A percentile compares a stretch with the other conserved stretches of the same genome.
Conservation (phyloP, 2,113 vertebrate genomes). For the Gorsachius goisagi region DNA sequence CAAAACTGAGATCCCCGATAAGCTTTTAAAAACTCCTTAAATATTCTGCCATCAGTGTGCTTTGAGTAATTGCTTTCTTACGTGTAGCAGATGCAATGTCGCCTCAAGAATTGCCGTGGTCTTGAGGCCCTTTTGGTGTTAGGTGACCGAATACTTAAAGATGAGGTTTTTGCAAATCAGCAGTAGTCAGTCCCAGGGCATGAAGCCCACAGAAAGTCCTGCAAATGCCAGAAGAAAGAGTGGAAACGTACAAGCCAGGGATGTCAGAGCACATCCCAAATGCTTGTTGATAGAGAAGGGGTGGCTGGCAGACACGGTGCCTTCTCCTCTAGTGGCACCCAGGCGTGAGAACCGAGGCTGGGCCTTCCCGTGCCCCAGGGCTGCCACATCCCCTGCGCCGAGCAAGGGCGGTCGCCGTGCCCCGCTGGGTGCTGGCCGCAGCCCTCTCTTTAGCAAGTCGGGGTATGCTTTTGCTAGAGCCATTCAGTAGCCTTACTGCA, state of each 20-base stretch:
- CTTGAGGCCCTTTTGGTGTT: not conserved
- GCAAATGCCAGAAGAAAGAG: not conserved
- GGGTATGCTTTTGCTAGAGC: not conserved
- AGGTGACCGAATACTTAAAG: not conserved
- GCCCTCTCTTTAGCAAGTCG: not conserved
- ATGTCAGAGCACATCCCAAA: not conserved
- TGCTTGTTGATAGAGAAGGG: accelerated
- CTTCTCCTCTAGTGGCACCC: not conserved
- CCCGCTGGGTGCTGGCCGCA: accelerated
- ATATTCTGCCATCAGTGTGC: not conserved
- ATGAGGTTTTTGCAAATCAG: not conserved
- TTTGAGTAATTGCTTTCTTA: not conserved
- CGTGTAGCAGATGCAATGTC: not conserved
- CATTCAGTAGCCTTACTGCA: not conserved
- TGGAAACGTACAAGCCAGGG: not conserved
- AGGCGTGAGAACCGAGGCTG: accelerated
- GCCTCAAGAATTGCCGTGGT: not conserved
- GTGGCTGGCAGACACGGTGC: accelerated
- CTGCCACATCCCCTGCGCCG: accelerated
- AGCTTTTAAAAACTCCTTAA: constrained; percentile 5
- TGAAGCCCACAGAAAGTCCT: not conserved
- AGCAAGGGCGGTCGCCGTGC: not conserved
- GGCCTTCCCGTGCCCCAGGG: not conserved
- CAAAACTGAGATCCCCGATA: constrained; percentile 3
- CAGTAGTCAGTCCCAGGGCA: not conserved